Evolutionary conservation across 92 coral and sea anemone genomes (phyloP), one percentile per base, ranked within the genome.

Genomic region (Meandrina meandrites): DNA sequence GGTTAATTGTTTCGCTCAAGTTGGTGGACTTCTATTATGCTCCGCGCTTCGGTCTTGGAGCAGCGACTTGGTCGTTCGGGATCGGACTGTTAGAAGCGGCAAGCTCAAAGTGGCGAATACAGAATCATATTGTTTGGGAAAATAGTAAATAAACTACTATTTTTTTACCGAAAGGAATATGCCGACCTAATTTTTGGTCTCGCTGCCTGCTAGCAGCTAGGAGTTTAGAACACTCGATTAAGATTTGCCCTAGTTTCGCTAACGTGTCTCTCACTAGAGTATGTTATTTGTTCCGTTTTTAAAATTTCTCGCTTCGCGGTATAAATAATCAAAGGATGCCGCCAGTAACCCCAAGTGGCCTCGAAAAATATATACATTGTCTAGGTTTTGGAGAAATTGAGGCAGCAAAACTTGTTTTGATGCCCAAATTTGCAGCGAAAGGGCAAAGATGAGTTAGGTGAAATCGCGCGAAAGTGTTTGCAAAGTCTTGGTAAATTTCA

Each of bases 301-400:
- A 87, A 95, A 95, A 88, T 93, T 93, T 93, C 95, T 91, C 84
- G 86, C 89, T 93, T 95, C 98, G 98, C 98, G 98, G 98, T 91
- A 86, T 90, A 86, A 80, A 90, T 83, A 79, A 74, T 95, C 98
- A 95, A 95, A 95, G 98, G 92, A 72, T 80, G 93, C 98, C 98
- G 98, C 90, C 98, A 90, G 86, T 89, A 72, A 81, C 85, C 72
- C 90, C 90, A 86, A 87, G 89, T 91, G 92, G 87, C 92, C 84
- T 87, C 79, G 89, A 86, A 86, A 87, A 87, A 81, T 60, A 60
- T 86, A 80, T 60, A 86, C 80, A 90, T 81, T 90, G 86, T 81
- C 90, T 89, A 70, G 79, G 82, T 60, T 78, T 85, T 76, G 50
- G 64, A 68, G 82, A 78, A 85, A 75, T 76, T 85, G 78, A 69